phyloP scores from a whole-genome alignment of 1,140 invertebrate genomes.

The Piezodorus guildinii region DNA sequence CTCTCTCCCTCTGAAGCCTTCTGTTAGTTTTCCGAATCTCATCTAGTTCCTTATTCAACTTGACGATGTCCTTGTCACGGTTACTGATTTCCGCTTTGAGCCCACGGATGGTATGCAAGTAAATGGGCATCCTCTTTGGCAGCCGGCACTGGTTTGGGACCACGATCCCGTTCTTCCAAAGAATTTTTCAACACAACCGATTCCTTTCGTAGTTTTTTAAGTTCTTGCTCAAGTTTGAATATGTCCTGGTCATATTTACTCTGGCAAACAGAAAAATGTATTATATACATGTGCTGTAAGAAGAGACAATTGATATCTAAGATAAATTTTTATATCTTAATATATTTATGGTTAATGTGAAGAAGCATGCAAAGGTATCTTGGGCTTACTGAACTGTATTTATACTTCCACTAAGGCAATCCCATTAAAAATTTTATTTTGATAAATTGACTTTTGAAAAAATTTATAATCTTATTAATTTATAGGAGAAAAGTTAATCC shows the following conservation, averaged over 20 bases:
- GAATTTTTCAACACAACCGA: conserved; percentile 8
- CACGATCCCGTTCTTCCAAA: neutral
- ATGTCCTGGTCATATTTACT: conserved; percentile 61
- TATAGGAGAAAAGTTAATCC: too few species aligned
- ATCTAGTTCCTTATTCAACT: conserved; percentile 57
- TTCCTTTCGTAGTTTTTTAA: conserved; percentile 34
- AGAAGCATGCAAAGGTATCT: too few species aligned
- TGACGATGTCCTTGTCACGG: conserved; percentile 56
- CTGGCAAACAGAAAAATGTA: conserved; percentile 12
- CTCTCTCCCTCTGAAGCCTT: conserved; percentile 59
- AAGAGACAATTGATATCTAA: too few species aligned
- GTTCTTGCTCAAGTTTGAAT: conserved; percentile 53
- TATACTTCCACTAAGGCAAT: too few species aligned
- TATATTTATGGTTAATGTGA: too few species aligned
- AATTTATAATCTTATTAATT: too few species aligned
- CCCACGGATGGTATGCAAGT: conserved; percentile 61
- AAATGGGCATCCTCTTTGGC: conserved; percentile 59
- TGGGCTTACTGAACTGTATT: too few species aligned
- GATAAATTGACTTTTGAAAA: too few species aligned
- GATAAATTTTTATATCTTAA: too few species aligned
- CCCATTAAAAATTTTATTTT: too few species aligned
- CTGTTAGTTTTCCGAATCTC: conserved; percentile 59
- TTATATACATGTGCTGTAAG: neutral
- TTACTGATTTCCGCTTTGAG: conserved; percentile 55
- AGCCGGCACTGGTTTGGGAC: neutral